phyloP scores from a whole-genome alignment of 1,140 invertebrate species.

The Whitmania pigra region DNA sequence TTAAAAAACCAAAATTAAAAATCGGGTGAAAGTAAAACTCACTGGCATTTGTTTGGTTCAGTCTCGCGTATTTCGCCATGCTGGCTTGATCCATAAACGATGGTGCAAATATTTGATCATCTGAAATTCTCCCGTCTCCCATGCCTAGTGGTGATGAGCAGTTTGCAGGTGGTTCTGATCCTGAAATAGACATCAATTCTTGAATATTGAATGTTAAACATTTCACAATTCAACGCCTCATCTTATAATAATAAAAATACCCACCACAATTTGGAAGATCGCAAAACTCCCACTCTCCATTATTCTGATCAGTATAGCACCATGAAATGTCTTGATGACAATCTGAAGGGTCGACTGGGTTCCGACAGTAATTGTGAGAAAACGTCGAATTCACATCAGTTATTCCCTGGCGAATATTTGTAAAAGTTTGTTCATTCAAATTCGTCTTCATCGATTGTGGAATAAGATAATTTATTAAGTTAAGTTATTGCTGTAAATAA shows the following conservation, averaged over 20 bases:
- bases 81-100: neutral
- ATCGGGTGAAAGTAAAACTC: neutral
- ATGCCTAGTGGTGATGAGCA: slow-evolving; percentile 1
- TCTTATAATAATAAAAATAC: neutral
- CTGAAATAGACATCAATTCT: neutral
- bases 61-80: neutral
- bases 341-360: slow-evolving; percentile 7
- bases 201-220: too few species aligned
- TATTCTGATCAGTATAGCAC: slow-evolving; percentile 1
- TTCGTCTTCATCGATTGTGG: too few species aligned
- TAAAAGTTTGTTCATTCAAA: too few species aligned
- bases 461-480: too few species aligned
- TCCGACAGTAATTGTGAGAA: slow-evolving; percentile 15
- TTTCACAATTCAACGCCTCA: neutral
- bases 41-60: too few species aligned
- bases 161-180: neutral
- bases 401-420: neutral
- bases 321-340: slow-evolving; percentile 10
- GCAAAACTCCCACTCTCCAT: slow-evolving; percentile 7
- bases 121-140: too few species aligned
- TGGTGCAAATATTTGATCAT: neutral
- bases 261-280: slow-evolving; percentile 14
- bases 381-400: slow-evolving; percentile 11
- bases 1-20: too few species aligned
- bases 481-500: too few species aligned